These are phyloP conservation scores for Nettapus auritus DNA, from an alignment of 2,113 vertebrate species.

Conservation along the genomic window DNA sequence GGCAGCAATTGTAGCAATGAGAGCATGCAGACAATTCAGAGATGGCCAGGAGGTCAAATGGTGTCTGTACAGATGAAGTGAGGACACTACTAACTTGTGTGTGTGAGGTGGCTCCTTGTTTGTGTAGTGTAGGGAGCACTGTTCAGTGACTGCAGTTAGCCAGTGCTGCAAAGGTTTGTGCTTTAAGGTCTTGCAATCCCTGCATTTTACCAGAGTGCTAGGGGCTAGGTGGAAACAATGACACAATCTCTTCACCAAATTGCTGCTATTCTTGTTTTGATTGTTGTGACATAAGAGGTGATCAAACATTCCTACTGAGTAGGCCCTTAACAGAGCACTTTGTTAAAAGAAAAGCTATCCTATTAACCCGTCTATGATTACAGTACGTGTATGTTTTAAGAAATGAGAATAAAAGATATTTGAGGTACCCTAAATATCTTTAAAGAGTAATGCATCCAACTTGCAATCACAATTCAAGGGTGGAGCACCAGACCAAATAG, in stretches of 20 bases:
- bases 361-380: background rate
- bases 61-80: background rate
- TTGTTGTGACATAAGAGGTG: fast-evolving
- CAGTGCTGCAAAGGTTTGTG: background rate
- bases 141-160: background rate
- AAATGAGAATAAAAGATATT: background rate
- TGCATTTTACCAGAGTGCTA: background rate
- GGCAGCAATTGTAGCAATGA: background rate
- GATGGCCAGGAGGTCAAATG: background rate
- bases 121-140: background rate
- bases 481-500: background rate
- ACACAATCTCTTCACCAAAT: background rate
- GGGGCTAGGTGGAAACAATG: background rate
- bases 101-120: background rate
- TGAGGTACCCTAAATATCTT: background rate
- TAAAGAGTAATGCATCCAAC: background rate
- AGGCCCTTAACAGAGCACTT: background rate
- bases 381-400: background rate
- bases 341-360: background rate
- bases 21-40: background rate
- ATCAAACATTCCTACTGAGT: background rate
- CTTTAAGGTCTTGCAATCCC: background rate
- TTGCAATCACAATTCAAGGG: background rate
- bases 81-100: background rate
- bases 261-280: background rate